Evolutionary conservation across 2,888 invertebrate species (phyloP), one percentile per base, ranked within the genome.

Genomic region (Ectobius pallidus): DNA sequence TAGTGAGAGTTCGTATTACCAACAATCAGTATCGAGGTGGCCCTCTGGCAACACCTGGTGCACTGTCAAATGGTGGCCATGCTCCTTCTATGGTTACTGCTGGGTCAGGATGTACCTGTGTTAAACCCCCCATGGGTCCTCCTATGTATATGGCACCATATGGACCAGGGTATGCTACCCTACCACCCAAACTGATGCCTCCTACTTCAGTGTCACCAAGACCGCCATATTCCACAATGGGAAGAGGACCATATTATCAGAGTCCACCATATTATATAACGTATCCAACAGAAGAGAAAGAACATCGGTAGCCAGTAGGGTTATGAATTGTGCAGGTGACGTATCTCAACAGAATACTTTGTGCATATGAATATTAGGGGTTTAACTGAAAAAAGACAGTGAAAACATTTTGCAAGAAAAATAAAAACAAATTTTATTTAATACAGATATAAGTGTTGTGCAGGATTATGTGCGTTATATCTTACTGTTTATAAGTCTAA

Each of bases 1-100:
- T 96, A 49, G 92, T 95, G 39, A 87, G 95, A 18, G 82, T 93
- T 79, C 85, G 91, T 75, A 89, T 92, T 89, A 88, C 90, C 46
- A 88, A 80, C 44, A 78, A 78, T 22, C 91, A 91, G 58, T 92
- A 91, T 77, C 86, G 90, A 75, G 90, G 89, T 71, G 89, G 88
- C n/a, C 90, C 91, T 0, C 81, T 91, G 75, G 90, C 89, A 76
- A 77, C 80, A 75, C 55, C 79, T 71, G 78, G 79, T 70, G 46
- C 70, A 2, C 67, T 63, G 18, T 61, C 71, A n/a, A 25, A 32
- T 73, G 79, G 73, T 75, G 78, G 75, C 3, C 49, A 52, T 22
- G 61, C 69, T 6, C 39, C 63, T 11, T 70, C 73, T 25, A 65
- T 70, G 61, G 34, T 69, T 61, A 78, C 76, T 9, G 76, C 78